A percentile compares a stretch with the other conserved stretches of the same genome.
phyloP scores from a whole-genome alignment of 2,888 invertebrate genomes.

The Lissocephala sabroskyi region DNA sequence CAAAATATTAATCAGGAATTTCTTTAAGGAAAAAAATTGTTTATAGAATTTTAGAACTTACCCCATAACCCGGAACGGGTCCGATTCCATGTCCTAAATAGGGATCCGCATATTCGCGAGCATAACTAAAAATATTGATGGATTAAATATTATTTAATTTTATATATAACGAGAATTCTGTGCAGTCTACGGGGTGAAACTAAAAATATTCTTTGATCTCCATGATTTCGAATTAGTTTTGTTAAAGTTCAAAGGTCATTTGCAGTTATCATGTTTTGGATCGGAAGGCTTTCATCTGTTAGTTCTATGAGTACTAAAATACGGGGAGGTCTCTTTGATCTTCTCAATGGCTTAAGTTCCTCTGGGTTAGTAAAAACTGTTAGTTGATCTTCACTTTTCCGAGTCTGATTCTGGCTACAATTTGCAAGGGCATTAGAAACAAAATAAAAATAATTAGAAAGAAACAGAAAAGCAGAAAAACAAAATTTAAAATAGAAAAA shows the following conservation, averaged over 20 bases:
- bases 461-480: not conserved
- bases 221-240: too few species aligned
- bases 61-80: conserved; percentile 97
- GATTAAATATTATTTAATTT: conserved; percentile 15
- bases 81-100: conserved; percentile 96
- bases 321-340: too few species aligned
- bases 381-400: conserved; percentile 36
- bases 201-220: too few species aligned
- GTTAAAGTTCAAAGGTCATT: too few species aligned
- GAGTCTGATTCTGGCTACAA: conserved; percentile 38
- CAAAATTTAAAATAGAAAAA: not conserved
- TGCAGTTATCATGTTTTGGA: too few species aligned
- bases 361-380: conserved; percentile 40
- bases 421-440: not conserved
- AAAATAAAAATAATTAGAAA: too few species aligned
- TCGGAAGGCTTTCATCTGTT: too few species aligned
- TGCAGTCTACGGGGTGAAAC: too few species aligned
- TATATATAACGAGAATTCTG: conserved; percentile 12
- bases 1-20: not conserved
- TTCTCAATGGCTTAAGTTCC: not conserved
- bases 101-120: conserved; percentile 93
- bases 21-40: conserved; percentile 2
- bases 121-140: conserved; percentile 79
- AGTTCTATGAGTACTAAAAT: too few species aligned
- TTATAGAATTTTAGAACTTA: conserved; percentile 74